Evolutionary conservation across 2,797 vertebrate genomes (phyloP), one percentile per base, ranked within the genome.

Genomic region (Stomatorhinus walkeri): DNA sequence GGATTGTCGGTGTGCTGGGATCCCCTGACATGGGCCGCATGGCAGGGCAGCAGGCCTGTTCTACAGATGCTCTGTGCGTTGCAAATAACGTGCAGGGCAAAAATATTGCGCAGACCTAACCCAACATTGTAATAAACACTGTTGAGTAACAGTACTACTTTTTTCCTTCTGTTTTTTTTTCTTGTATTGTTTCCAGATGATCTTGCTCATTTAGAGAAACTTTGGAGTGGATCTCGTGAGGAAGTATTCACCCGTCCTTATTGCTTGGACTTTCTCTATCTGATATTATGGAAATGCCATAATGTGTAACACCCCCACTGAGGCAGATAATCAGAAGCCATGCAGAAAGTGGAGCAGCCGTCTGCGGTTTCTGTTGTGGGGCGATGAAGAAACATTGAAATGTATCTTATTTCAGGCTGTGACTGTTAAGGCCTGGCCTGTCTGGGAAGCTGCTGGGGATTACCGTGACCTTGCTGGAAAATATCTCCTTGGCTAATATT

Each of bases 201-300:
- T 51, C 48, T 85, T 85, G 48, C 48, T 36, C 51, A 54, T 86
- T 86, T 86, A 86, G 10, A 28, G 49, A 28, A 54, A 86, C 28
- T 54, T 54, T 56, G 51, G 85, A 56, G 51, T 28, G 10, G 51
- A 86, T 54, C 28, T 86, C 7, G 24, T 49, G 46, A 51, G 12
- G 22, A 46, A 52, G 19, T 52, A 32, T 24, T 51, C 49, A 24
- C 3, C 32, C 48, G 22, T 9, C 81, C 81, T 12, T 24, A 24
- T 24, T 28, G 40, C 49, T 51, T n/a, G 22, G 48, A 85, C 83
- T 46, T 49, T 83, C 40, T 46, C 79, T 32, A 68, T 49, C 79
- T 85, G 83, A 85, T 49, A 24, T 85, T 49, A 85, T 49, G 83
- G 83, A 85, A 85, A 85, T 85, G 24, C 83, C 83, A 85, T 32